Percentiles rank a stretch among this genome's conserved stretches.
Evolutionary conservation across 2,888 invertebrate genomes (phyloP).

Genomic region (Xanthia icteritia): DNA sequence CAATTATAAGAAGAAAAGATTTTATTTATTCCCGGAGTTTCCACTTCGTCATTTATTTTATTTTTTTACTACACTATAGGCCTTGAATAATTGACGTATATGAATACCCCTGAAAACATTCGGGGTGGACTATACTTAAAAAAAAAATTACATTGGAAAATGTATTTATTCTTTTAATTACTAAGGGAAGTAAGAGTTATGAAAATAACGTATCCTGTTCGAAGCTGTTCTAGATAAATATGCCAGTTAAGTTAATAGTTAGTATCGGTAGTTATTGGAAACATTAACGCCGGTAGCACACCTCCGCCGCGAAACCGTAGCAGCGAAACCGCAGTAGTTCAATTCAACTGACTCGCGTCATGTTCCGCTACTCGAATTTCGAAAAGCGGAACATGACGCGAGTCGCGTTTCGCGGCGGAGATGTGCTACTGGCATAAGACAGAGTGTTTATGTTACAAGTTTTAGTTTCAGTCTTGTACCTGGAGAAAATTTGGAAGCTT

Average conservation of each 20-base stretch:
- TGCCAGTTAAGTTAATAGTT: conserved; percentile 18
- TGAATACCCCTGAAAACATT: background rate
- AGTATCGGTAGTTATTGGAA: conserved; percentile 12
- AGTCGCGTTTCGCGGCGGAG: no score
- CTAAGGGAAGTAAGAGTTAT: background rate
- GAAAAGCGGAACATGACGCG: no score
- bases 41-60: background rate
- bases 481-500: background rate
- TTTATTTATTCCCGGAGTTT: background rate
- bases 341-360: no score
- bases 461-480: background rate
- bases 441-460: conserved; percentile 9
- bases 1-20: background rate
- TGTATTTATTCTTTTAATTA: background rate
- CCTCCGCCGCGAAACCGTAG: no score
- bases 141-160: background rate
- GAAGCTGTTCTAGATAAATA: conserved; percentile 16
- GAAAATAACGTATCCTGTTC: conserved; percentile 2
- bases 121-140: background rate
- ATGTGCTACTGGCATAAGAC: no score
- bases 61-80: background rate
- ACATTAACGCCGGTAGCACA: no score
- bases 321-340: no score
- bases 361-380: no score
- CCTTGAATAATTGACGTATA: background rate